Evolutionary conservation across 2,888 invertebrate species (phyloP).

Genomic region (Lutraria lutraria): DNA sequence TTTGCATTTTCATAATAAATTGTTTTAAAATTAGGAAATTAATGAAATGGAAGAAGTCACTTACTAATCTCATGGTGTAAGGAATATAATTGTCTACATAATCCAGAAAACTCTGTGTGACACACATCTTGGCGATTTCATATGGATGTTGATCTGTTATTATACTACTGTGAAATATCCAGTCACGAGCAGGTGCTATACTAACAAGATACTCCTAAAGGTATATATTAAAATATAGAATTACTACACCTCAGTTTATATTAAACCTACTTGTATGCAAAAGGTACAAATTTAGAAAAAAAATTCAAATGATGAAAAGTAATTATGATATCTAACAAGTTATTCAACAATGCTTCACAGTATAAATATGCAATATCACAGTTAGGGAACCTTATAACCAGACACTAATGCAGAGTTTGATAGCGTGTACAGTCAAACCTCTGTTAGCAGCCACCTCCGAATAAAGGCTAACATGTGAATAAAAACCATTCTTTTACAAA

Average conservation of each 20-base stretch:
- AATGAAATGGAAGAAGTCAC: conserved; percentile 37
- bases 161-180: conserved; percentile 90
- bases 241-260: too few relatives aligned
- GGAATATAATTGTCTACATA: conserved; percentile 95
- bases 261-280: neutral
- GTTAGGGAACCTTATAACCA: neutral
- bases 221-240: neutral
- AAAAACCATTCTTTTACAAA: too few relatives aligned
- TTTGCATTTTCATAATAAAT: neutral
- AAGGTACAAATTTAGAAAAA: neutral
- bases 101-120: conserved; percentile 94
- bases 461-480: too few relatives aligned
- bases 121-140: conserved; percentile 91
- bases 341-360: neutral
- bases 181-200: conserved; percentile 90
- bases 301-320: neutral
- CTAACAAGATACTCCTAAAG: conserved; percentile 90
- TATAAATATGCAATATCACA: neutral
- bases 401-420: neutral
- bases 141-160: conserved; percentile 93
- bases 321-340: neutral
- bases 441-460: too few relatives aligned
- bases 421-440: too few relatives aligned
- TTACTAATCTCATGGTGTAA: conserved; percentile 90
- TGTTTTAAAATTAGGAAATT: neutral